Evolutionary conservation across 2,888 invertebrate species (phyloP).

Genomic region (Ophraella communa): DNA sequence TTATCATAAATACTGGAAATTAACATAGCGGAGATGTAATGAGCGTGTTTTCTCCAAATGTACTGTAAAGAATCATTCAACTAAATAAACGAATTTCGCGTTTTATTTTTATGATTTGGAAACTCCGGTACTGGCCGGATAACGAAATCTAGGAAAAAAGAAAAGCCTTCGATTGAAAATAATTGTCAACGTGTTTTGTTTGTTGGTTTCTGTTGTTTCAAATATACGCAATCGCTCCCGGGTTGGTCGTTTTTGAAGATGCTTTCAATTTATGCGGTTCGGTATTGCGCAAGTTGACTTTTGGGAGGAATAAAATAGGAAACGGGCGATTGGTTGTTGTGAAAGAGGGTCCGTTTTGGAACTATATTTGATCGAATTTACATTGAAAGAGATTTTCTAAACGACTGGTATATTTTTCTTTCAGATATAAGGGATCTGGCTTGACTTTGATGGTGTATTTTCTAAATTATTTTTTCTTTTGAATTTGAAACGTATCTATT

Average conservation of each 20-base stretch:
- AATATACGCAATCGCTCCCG: constrained; percentile 54
- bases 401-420: neutral
- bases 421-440: neutral
- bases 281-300: constrained; percentile 52
- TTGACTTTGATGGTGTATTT: neutral
- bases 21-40: too few species aligned
- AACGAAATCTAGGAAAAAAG: constrained; percentile 34
- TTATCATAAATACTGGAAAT: too few species aligned
- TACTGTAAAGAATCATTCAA: too few species aligned
- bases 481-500: too few species aligned
- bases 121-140: neutral
- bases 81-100: too few species aligned
- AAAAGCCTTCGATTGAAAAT: constrained; percentile 58
- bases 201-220: constrained; percentile 30
- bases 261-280: constrained; percentile 58
- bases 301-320: constrained; percentile 58
- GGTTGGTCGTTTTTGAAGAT: constrained; percentile 55
- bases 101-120: too few species aligned
- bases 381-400: neutral
- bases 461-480: neutral
- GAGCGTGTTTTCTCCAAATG: too few species aligned
- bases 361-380: neutral
- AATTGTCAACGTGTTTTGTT: constrained; percentile 57
- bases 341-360: constrained; percentile 12
- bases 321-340: constrained; percentile 37